These are phyloP conservation scores for Phalloptychus januarius DNA, from an alignment of 2,797 vertebrate genomes.

Conservation along the genomic window DNA sequence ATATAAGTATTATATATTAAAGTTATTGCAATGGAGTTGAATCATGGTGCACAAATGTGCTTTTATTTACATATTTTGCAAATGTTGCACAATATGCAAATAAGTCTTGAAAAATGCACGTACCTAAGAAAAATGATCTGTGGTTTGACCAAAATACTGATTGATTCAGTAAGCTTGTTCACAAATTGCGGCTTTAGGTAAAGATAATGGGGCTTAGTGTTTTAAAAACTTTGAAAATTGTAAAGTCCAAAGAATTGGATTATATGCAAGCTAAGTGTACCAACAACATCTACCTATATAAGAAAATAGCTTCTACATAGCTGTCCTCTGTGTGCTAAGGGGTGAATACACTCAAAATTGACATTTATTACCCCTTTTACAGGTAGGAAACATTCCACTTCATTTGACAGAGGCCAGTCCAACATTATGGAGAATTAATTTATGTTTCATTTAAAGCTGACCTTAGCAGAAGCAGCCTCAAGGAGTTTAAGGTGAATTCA, in stretches of 20 bases:
- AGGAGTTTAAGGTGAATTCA: conserved; percentile 50
- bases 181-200: background rate
- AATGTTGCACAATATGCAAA: background rate
- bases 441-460: conserved; percentile 53
- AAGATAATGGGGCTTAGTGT: background rate
- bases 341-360: conserved; percentile 6
- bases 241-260: background rate
- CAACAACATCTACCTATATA: background rate
- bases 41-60: background rate
- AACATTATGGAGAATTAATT: conserved; percentile 35
- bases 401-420: conserved; percentile 39
- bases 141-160: background rate
- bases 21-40: background rate
- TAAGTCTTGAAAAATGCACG: background rate
- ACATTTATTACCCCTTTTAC: conserved; percentile 18
- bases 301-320: background rate
- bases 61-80: background rate
- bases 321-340: background rate
- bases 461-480: conserved; percentile 47
- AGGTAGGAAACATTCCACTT: conserved; percentile 19
- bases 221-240: background rate
- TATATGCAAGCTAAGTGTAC: background rate
- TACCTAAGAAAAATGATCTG: background rate
- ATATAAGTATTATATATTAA: background rate
- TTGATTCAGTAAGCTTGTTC: background rate